Base-by-base conservation (phyloP, 37 sponge, comb jelly and placozoan genomes). In the Cliona cf. orientalis region DNA sequence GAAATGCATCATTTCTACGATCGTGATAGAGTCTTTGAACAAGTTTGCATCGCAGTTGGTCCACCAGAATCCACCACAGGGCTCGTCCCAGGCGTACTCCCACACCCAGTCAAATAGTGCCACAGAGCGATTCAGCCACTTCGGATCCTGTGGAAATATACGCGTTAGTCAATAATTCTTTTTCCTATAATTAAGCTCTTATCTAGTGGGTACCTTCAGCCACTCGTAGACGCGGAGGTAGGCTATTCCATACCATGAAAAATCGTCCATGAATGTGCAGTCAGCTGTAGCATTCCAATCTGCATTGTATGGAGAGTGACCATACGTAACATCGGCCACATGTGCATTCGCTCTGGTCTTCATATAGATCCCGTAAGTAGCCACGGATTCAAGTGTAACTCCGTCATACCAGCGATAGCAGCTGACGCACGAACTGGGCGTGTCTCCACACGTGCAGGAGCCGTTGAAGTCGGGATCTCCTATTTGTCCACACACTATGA, bases 331-430 rank as follows among this genome's bases (percentile, higher is more conserved):
- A 38, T 75, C 76, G 7, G 85, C 69, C 5, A 63, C 39, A 49
- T 29, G 2, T 5, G 66, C 36, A 26, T 76, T 14, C 33, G 37
- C 21, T 23, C 28, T 56, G 38, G 71, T 38, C 23, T 69, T 68
- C n/a, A 68, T 76, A 28, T 62, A 60, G 53, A 84, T 74, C 31
- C 77, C 75, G 42, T 65, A 76, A 17, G 61, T 76, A 9, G 76
- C 76, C 2, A 74, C 35, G 21, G 85, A 58, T 41, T 84, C 85
- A 26, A 84, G 37, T 2, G 69, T 7, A 7, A 84, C 85, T 36
- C 77, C 85, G 28, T 58, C 61, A 76, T 77, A 84, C 85, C 85
- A 84, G 7, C 85, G 76, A 64, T 84, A 84, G 41, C 85, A 84
- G 19, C 68, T 33, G 9, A 74, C 71, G 33, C 85, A 84, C 26